A percentile compares a stretch with the other conserved stretches of the same genome.
phyloP scores from a whole-genome alignment of 2,888 invertebrate species.

The Diarsia brunnea region DNA sequence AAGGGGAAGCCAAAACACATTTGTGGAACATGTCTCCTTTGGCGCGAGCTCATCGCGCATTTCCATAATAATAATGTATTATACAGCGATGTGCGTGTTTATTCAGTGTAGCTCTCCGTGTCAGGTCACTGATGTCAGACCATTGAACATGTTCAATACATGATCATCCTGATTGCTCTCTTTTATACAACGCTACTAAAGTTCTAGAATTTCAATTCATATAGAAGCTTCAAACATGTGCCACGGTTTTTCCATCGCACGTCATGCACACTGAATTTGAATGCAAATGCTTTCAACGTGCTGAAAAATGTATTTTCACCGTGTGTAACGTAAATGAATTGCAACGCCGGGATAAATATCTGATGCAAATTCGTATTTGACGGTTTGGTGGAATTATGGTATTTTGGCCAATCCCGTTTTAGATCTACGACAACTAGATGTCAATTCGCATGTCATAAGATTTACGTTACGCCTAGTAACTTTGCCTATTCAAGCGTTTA shows the following conservation, averaged over 20 bases:
- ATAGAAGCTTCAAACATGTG: constrained; percentile 24
- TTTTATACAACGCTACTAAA: constrained; percentile 20
- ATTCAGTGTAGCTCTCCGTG: constrained; percentile 73
- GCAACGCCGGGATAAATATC: constrained; percentile 65
- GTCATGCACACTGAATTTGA: constrained; percentile 58
- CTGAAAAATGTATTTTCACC: constrained; percentile 71
- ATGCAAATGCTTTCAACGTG: constrained; percentile 69
- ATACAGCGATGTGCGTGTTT: constrained; percentile 73
- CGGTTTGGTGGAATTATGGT: constrained; percentile 35
- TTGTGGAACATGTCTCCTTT: constrained; percentile 62
- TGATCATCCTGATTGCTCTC: constrained; percentile 31
- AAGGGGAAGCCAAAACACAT: constrained; percentile 72
- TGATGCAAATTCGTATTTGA: constrained; percentile 41
- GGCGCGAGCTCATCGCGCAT: constrained; percentile 69
- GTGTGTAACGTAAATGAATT: constrained; percentile 67
- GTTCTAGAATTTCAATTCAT: constrained; percentile 17
- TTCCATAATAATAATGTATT: constrained; percentile 73
- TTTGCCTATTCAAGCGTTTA: constrained; percentile 47
- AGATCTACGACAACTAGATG: constrained; percentile 15
- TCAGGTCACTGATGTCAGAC: constrained; percentile 50
- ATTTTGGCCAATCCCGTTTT: constrained; percentile 18
- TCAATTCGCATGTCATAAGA: constrained; percentile 29
- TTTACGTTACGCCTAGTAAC: constrained; percentile 33
- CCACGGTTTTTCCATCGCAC: constrained; percentile 29
- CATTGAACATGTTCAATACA: constrained; percentile 36